Evolutionary conservation across 1,140 invertebrate genomes (phyloP).

Genomic region (Brachionus koreanus): DNA sequence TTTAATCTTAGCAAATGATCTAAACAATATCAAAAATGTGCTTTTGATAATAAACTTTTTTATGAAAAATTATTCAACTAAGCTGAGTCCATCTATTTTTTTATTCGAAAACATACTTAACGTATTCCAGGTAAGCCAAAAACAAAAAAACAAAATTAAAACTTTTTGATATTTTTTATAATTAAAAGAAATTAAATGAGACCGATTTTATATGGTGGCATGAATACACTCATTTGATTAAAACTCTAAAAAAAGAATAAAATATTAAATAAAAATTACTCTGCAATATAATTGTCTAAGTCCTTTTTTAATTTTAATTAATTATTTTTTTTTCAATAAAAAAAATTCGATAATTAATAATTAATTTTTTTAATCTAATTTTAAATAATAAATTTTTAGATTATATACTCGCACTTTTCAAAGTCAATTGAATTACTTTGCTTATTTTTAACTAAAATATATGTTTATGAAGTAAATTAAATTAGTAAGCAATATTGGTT

Average conservation of each 20-base stretch:
- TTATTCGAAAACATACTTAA: neutral
- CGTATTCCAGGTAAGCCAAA: neutral
- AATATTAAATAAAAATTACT: neutral
- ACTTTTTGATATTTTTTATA: neutral
- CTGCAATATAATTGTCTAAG: neutral
- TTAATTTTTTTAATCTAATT: neutral
- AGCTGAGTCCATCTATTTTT: neutral
- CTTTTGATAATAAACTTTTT: conserved; percentile 21
- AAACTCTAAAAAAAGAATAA: neutral
- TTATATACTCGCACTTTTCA: too few relatives aligned
- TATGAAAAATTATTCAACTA: conserved; percentile 4
- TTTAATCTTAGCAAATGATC: neutral
- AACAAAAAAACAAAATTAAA: neutral
- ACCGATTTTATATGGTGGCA: conserved; percentile 11
- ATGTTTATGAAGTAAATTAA: too few relatives aligned
- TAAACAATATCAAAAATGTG: neutral
- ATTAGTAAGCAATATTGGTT: too few relatives aligned
- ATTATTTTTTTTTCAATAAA: neutral
- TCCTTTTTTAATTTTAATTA: neutral
- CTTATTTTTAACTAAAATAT: too few relatives aligned
- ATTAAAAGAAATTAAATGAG: neutral
- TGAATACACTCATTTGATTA: neutral
- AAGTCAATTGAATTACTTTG: too few relatives aligned
- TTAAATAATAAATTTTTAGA: too few relatives aligned
- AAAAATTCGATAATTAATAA: neutral